Evolutionary conservation across 2,113 vertebrate species (phyloP).

Genomic region (Bagarius yarrelli): DNA sequence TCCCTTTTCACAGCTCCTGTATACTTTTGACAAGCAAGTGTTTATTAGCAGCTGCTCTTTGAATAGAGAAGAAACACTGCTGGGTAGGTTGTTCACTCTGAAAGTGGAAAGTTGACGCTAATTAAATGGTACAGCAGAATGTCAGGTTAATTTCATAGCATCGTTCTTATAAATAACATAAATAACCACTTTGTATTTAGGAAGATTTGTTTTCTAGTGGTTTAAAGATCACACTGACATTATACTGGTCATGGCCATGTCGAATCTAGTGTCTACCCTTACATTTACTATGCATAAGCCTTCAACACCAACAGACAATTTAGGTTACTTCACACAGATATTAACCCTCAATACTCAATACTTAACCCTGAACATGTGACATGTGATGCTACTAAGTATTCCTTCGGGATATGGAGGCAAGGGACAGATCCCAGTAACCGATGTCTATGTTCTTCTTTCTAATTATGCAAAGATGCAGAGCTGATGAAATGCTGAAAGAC

Average conservation of each 20-base stretch:
- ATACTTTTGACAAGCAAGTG: conserved; percentile 88
- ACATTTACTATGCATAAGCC: not conserved
- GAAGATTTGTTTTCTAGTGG: not conserved
- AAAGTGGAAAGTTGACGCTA: not conserved
- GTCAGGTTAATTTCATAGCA: not conserved
- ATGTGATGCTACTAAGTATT: not conserved
- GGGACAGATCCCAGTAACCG: not conserved
- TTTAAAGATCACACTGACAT: not conserved
- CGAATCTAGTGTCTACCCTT: not conserved
- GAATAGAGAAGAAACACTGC: conserved; percentile 85
- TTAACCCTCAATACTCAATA: too few relatives aligned
- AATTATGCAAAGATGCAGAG: not conserved
- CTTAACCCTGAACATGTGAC: not conserved
- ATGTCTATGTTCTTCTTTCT: not conserved
- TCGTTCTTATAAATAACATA: not conserved
- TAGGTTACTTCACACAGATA: too few relatives aligned
- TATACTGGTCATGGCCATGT: not conserved
- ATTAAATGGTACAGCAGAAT: not conserved
- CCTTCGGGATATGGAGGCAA: not conserved
- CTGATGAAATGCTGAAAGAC: not conserved
- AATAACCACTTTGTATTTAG: too few relatives aligned
- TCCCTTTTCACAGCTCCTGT: conserved; percentile 78
- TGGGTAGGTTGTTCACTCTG: conserved; percentile 76
- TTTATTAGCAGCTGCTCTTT: conserved; percentile 87
- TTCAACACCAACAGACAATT: too few relatives aligned